Conservation (phyloP, 2,797 vertebrate species). For the Tokudaia muenninki region DNA sequence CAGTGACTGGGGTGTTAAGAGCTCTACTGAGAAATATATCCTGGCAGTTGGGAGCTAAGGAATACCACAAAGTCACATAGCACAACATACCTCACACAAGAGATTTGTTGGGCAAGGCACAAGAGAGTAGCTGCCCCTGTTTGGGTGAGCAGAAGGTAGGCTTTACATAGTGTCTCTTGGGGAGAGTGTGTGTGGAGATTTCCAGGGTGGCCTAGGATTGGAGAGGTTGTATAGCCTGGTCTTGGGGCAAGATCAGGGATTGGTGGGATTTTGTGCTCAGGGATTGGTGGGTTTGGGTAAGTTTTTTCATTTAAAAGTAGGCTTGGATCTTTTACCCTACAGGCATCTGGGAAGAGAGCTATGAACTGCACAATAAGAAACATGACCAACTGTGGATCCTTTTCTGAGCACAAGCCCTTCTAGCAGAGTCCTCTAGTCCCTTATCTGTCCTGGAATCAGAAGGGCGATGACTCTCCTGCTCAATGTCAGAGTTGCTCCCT, state of each 20-base stretch:
- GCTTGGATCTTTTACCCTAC: not conserved
- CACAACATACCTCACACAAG: not conserved
- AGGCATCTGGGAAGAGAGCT: not conserved
- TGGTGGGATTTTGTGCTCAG: not conserved
- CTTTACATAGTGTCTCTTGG: not conserved
- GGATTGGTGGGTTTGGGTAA: not conserved
- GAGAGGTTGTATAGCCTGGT: not conserved
- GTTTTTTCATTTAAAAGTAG: not conserved
- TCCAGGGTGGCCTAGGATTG: not conserved
- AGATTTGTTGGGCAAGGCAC: not conserved
- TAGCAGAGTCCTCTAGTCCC: not conserved
- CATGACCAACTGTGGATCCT: fast-evolving
- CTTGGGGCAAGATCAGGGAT: not conserved
- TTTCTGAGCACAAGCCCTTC: not conserved
- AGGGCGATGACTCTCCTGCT: fast-evolving
- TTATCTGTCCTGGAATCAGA: fast-evolving
- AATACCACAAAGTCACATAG: not conserved
- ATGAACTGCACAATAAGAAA: not conserved
- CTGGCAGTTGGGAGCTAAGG: not conserved
- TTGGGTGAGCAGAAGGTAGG: not conserved
- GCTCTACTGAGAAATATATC: not conserved
- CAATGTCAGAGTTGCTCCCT: fast-evolving
- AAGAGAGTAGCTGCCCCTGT: no score
- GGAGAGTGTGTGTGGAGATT: not conserved
- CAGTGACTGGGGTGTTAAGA: not conserved